Conservation (phyloP, 2,797 vertebrate genomes). For the Sciurus carolinensis region DNA sequence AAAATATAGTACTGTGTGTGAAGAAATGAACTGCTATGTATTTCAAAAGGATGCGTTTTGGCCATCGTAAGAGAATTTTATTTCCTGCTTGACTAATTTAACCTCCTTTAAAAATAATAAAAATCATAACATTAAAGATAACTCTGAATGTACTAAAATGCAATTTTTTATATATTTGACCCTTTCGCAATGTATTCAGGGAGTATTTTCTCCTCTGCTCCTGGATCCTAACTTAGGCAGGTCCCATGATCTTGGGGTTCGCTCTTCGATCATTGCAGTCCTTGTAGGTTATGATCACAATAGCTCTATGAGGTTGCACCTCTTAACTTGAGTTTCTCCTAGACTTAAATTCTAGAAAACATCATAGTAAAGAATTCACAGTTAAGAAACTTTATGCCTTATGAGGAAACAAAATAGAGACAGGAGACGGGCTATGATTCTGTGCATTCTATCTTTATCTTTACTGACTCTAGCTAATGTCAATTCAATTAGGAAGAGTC, state of each 20-base stretch:
- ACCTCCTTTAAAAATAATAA: background rate
- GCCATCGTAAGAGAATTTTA: background rate
- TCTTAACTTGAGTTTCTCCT: background rate
- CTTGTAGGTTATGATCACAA: background rate
- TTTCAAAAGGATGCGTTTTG: background rate
- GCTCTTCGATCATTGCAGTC: background rate
- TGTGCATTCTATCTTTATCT: background rate
- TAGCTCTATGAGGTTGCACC: background rate
- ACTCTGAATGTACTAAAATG: background rate
- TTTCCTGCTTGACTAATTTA: background rate
- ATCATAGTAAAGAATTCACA: background rate
- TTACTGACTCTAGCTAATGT: background rate
- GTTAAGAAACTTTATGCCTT: background rate
- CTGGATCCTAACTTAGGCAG: background rate
- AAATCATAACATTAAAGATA: background rate
- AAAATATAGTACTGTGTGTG: background rate
- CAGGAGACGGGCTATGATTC: background rate
- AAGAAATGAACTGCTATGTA: background rate
- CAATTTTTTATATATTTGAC: background rate
- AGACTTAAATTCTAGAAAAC: background rate
- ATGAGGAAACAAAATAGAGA: background rate
- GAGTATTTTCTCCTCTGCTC: background rate
- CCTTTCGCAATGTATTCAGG: background rate
- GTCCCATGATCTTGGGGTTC: background rate
- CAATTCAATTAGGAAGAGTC: background rate